Conservation (phyloP, 2,113 vertebrate species). For the Antechinus stuartii region DNA sequence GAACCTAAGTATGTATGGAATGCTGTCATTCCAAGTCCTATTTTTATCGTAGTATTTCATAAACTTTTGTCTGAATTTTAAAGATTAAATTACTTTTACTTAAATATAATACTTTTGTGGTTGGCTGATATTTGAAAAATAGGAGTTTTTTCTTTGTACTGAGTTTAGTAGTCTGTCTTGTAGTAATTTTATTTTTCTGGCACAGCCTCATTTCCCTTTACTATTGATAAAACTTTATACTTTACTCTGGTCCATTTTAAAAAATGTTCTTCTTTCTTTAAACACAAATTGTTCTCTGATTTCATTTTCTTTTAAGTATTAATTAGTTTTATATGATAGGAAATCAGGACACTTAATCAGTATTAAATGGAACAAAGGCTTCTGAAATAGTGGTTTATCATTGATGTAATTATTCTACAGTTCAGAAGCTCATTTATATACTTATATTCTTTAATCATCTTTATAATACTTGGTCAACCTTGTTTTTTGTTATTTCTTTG, state of each 20-base stretch:
- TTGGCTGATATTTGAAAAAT: background rate
- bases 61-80: no score
- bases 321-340: background rate
- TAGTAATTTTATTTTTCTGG: background rate
- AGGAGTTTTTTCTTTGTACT: background rate
- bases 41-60: no score
- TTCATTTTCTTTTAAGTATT: background rate
- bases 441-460: background rate
- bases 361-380: background rate
- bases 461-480: background rate
- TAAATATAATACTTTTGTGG: no score
- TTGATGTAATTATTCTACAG: background rate
- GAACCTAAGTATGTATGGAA: background rate
- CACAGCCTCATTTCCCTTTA: background rate
- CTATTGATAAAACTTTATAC: background rate
- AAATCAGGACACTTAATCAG: background rate
- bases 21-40: background rate
- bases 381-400: background rate
- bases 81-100: no score
- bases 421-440: background rate
- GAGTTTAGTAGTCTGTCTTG: background rate
- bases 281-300: background rate
- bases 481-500: background rate
- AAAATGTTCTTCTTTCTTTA: background rate
- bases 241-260: background rate